Conservation (phyloP, 2,113 vertebrate species). For the Kobus ellipsiprymnus region DNA sequence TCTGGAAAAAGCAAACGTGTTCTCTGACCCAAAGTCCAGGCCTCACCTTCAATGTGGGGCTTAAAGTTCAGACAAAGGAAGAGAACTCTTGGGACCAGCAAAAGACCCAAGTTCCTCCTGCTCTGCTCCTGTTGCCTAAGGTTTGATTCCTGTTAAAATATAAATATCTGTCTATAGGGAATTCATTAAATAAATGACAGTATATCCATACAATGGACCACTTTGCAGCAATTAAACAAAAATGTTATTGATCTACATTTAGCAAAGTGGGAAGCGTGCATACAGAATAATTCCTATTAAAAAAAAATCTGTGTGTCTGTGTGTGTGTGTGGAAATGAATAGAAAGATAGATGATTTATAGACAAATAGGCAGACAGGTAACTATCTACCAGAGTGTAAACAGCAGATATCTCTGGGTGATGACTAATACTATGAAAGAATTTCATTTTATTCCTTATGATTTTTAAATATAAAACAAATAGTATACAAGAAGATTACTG, state of each 20-base stretch:
- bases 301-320: background rate
- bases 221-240: background rate
- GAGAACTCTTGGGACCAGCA: background rate
- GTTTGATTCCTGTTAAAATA: background rate
- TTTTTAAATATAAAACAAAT: constrained; percentile 4
- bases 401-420: background rate
- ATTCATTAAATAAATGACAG: background rate
- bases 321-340: background rate
- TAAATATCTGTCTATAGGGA: background rate
- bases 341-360: background rate
- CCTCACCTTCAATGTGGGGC: background rate
- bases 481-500: background rate
- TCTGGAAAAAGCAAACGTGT: background rate
- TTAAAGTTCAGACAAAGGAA: background rate
- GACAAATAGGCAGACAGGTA: background rate
- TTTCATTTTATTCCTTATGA: background rate
- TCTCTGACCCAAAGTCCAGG: background rate
- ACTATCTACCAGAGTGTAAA: background rate
- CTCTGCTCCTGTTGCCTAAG: background rate
- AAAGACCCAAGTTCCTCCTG: background rate
- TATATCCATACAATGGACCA: background rate
- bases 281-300: background rate
- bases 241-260: background rate
- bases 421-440: background rate
- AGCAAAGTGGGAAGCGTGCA: background rate